Base-by-base conservation (phyloP, 2,113 vertebrate genomes). In the Callopanchax toddi region DNA sequence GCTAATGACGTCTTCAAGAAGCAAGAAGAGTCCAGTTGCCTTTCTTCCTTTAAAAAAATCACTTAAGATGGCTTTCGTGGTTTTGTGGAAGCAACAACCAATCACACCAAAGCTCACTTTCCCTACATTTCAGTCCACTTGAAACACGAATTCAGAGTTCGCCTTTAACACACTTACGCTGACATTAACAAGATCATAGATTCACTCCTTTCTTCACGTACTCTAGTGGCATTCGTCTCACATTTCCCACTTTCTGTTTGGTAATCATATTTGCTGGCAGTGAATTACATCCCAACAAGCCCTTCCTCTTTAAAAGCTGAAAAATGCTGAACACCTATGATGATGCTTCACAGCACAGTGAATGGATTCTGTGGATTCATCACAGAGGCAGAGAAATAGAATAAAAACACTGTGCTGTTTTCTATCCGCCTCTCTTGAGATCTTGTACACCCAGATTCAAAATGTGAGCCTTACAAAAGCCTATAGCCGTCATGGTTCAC, bases 241-340 rank as follows among this genome's bases (percentile, higher is more conserved):
- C 54, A 54, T 56, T 73, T 45, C 64, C 65, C 53, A 48, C 59
- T 39, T 44, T 71, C 40, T 72, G 54, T 56, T 50, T 34, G 18
- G 20, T 78, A 75, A 81, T 77, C 51, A 54, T 13, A 69, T 82
- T 79, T 67, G 61, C 53, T 54, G 67, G 74, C 74, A 84, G 71
- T 46, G 51, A 18, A 53, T 46, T 15, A 55, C 52, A 66, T 67
- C 32, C 57, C 68, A 39, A 48, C 45, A 64, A 59, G 57, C 56
- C 56, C 32, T 46, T 1, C 18, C 21, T 15, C 51, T 61, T 71
- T 39, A 74, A 76, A 25, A 25, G 46, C 36, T 39, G n/a, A 21
- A 60, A 46, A 22, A 55, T 17, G 50, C 10, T 20, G 5, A 50
- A 15, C 36, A 45, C 45, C 40, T 51, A n/a, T 15, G 26, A n/a